Conservation (phyloP, 2,113 vertebrate genomes). For the Balaenoptera acutorostrata region DNA sequence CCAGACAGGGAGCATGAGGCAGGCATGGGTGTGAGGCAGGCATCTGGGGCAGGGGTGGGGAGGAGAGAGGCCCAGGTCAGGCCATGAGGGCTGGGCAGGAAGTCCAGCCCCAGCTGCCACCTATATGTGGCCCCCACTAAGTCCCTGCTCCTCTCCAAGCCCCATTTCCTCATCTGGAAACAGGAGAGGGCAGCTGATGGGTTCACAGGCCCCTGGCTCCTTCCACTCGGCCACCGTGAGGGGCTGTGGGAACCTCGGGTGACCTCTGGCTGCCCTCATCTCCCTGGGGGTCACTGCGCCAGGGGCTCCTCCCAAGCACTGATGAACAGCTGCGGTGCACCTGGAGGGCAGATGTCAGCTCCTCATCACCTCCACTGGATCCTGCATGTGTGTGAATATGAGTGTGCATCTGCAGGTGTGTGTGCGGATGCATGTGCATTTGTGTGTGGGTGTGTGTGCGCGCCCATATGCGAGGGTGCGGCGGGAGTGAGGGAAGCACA, state of each 20-base stretch:
- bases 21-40: neutral
- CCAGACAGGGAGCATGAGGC: neutral
- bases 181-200: neutral
- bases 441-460: accelerated
- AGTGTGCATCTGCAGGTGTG: accelerated
- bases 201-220: constrained; percentile 18
- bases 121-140: neutral
- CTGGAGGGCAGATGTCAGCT: constrained; percentile 61
- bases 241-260: constrained; percentile 20
- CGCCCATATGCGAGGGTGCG: neutral
- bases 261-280: constrained; percentile 63
- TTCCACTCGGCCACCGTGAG: neutral
- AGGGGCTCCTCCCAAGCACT: constrained; percentile 52
- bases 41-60: neutral
- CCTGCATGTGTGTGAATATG: neutral
- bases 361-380: neutral
- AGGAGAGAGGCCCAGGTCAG: neutral
- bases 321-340: constrained; percentile 72
- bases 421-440: neutral
- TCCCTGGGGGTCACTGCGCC: neutral
- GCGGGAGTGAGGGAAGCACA: neutral
- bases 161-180: constrained; percentile 28
- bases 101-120: neutral
- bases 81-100: neutral
- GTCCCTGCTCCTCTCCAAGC: neutral